These are phyloP conservation scores for Macquaria australasica DNA, from an alignment of 2,113 vertebrate genomes.

Conservation along the genomic window DNA sequence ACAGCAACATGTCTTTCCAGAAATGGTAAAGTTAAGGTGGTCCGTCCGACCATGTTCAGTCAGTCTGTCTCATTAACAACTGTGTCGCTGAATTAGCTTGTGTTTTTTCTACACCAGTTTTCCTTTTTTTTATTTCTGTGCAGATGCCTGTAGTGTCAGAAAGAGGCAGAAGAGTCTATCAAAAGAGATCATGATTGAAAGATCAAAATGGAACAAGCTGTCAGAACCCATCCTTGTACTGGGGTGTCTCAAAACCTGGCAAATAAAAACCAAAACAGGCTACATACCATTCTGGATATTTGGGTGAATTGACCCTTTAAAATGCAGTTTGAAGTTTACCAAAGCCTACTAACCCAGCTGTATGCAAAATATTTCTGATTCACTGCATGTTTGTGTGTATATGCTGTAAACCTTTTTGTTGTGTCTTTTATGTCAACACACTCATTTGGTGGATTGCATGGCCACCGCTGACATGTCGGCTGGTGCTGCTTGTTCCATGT, in stretches of 20 bases:
- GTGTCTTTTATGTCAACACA: constrained; percentile 49
- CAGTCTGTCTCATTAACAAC: no score
- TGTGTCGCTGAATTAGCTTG: no score
- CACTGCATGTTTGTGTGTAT: constrained; percentile 59
- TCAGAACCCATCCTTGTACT: not conserved
- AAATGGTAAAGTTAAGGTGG: not conserved
- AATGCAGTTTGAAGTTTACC: not conserved
- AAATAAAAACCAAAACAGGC: constrained; percentile 16
- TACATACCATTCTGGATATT: not conserved
- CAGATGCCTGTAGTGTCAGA: no score
- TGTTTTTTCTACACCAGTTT: no score
- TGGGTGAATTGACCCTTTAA: not conserved
- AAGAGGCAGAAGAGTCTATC: no score
- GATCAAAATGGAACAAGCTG: not conserved
- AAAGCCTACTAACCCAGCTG: constrained; percentile 60
- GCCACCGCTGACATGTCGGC: constrained; percentile 46
- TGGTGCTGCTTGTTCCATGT: constrained; percentile 47
- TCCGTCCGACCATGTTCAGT: no score
- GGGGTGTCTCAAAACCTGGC: not conserved
- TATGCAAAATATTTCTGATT: constrained; percentile 8
- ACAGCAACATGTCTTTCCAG: not conserved
- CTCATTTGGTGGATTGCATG: constrained; percentile 69
- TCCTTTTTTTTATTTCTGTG: no score
- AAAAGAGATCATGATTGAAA: not conserved
- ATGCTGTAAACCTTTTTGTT: constrained; percentile 49